Evolutionary conservation across 2,888 invertebrate genomes (phyloP).

Genomic region (Acanthosepion pharaonis): DNA sequence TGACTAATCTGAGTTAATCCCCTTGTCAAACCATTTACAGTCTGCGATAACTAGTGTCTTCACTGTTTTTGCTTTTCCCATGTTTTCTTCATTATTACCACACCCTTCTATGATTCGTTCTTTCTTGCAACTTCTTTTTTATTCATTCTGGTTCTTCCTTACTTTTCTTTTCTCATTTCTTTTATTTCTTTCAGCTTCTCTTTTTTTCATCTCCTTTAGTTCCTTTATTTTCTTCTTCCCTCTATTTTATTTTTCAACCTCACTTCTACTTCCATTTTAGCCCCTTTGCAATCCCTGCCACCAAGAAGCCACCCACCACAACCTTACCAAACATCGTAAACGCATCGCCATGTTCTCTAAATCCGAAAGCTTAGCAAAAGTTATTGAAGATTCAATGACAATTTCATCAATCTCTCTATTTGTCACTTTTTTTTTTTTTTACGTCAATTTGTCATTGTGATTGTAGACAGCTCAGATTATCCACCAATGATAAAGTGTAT

Average conservation of each 20-base stretch:
- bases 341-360: not conserved
- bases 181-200: too few species aligned
- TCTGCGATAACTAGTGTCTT: not conserved
- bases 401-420: constrained; percentile 21
- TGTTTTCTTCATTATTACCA: not conserved
- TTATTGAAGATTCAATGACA: not conserved
- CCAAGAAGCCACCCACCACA: not conserved
- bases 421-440: not conserved
- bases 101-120: not conserved
- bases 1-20: not conserved
- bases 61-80: not conserved
- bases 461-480: not conserved
- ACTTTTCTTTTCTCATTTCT: not conserved
- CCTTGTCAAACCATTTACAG: not conserved
- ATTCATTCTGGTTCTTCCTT: not conserved
- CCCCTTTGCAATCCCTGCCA: not conserved
- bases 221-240: too few species aligned
- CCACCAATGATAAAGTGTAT: constrained; percentile 9
- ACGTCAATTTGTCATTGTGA: not conserved
- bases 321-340: not conserved
- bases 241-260: too few species aligned
- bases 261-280: too few species aligned
- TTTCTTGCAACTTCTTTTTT: not conserved
- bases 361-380: constrained; percentile 1
- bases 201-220: too few species aligned